phyloP scores from a whole-genome alignment of 2,888 invertebrate genomes.

The Drosophila percnosoma region DNA sequence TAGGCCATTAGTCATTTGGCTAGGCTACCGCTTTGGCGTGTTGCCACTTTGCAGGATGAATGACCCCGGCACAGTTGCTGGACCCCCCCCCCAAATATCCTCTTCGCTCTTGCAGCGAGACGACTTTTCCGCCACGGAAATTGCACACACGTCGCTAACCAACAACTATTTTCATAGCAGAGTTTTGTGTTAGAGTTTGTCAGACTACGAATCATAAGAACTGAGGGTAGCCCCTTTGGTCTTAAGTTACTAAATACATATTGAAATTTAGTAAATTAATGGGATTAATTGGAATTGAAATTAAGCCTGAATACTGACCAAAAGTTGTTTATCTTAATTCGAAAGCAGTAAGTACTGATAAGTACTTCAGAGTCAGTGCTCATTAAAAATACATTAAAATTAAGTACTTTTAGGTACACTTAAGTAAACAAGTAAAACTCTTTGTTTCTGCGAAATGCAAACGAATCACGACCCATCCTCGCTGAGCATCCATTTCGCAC shows the following conservation, averaged over 20 bases:
- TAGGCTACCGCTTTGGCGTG: constrained; percentile 70
- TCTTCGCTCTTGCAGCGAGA: not conserved
- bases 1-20: constrained; percentile 72
- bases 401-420: not conserved
- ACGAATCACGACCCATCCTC: not conserved
- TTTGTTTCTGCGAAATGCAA: not conserved
- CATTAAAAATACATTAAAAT: not conserved
- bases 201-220: constrained; percentile 25
- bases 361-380: not conserved
- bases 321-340: not conserved
- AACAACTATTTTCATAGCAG: constrained; percentile 32
- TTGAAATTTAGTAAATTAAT: not conserved
- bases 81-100: not conserved
- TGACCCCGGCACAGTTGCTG: constrained; percentile 65
- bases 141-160: constrained; percentile 69
- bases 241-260: not conserved
- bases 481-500: not conserved
- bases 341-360: not conserved
- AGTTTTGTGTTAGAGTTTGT: constrained; percentile 20
- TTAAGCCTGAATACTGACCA: not conserved
- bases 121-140: constrained; percentile 59
- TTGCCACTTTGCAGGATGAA: constrained; percentile 80
- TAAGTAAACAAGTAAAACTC: not conserved
- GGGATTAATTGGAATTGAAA: not conserved
- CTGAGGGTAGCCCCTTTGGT: constrained; percentile 3